Percentiles rank a stretch among this genome's conserved stretches.
Conservation (phyloP, 2,797 vertebrate species). For the Odontamblyopus lacepedii region DNA sequence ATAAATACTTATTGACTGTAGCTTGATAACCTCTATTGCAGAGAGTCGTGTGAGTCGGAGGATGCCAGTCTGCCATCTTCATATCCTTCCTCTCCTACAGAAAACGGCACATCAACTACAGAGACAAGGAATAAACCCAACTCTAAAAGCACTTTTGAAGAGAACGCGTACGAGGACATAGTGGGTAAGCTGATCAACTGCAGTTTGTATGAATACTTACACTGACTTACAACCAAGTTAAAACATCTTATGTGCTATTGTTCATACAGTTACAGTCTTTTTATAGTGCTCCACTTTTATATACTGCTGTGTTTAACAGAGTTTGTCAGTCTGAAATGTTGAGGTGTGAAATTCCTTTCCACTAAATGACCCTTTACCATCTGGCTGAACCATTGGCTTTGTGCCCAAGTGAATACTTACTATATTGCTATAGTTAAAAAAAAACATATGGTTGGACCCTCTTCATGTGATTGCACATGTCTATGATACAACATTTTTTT, state of each 20-base stretch:
- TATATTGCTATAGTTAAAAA: constrained; percentile 21
- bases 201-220: background rate
- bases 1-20: background rate
- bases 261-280: background rate
- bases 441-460: background rate
- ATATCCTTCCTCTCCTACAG: constrained; percentile 85
- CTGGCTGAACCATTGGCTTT: constrained; percentile 51
- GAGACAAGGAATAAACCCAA: constrained; percentile 83
- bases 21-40: constrained; percentile 50
- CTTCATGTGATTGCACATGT: background rate
- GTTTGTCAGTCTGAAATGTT: constrained; percentile 58
- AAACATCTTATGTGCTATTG: background rate
- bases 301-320: constrained; percentile 6
- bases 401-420: constrained; percentile 61
- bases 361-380: constrained; percentile 69
- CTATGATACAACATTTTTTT: constrained; percentile 9
- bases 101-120: constrained; percentile 85
- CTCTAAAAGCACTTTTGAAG: constrained; percentile 97
- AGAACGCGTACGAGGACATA: constrained; percentile 98
- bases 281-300: background rate
- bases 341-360: constrained; percentile 78
- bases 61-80: constrained; percentile 88
- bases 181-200: constrained; percentile 84
- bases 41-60: constrained; percentile 94
- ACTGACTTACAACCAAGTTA: background rate